These are phyloP conservation scores for Porites lutea DNA, from an alignment of 64 coral and sea anemone species.

Conservation along the genomic window DNA sequence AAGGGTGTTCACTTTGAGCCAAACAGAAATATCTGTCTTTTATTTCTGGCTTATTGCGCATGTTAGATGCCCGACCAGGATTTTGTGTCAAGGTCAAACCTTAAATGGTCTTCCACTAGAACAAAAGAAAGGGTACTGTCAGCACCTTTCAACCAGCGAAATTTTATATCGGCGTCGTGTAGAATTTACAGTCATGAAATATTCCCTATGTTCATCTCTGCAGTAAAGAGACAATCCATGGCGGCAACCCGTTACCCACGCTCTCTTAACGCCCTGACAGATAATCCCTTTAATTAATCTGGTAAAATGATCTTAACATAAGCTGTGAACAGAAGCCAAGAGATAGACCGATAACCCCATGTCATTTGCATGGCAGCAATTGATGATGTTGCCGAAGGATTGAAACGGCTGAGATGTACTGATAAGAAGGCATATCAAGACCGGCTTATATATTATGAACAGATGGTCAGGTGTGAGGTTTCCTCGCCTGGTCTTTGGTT, in stretches of 20 bases:
- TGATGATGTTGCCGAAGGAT: slow-evolving; percentile 27
- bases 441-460: not conserved
- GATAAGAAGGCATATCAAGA: slow-evolving; percentile 22
- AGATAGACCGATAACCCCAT: slow-evolving; percentile 37
- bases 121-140: slow-evolving; percentile 5
- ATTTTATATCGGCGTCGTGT: slow-evolving; percentile 28
- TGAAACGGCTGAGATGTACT: slow-evolving; percentile 36
- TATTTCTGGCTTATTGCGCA: too few species aligned
- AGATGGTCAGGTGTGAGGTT: slow-evolving; percentile 1
- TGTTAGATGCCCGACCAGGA: not conserved
- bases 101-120: too few species aligned
- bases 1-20: too few species aligned
- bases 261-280: slow-evolving; percentile 13
- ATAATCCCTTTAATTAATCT: slow-evolving; percentile 49
- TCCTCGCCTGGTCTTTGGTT: not conserved
- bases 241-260: not conserved
- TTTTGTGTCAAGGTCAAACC: not conserved
- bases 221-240: not conserved
- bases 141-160: slow-evolving; percentile 26
- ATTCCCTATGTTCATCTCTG: too few species aligned
- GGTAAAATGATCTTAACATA: slow-evolving; percentile 64
- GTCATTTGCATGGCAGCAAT: slow-evolving; percentile 8
- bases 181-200: not conserved
- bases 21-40: too few species aligned
- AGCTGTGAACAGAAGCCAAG: slow-evolving; percentile 52